Percentiles rank a stretch among this genome's conserved stretches.
Conservation (phyloP, 1,140 invertebrate species). For the Triops longicaudatus region DNA sequence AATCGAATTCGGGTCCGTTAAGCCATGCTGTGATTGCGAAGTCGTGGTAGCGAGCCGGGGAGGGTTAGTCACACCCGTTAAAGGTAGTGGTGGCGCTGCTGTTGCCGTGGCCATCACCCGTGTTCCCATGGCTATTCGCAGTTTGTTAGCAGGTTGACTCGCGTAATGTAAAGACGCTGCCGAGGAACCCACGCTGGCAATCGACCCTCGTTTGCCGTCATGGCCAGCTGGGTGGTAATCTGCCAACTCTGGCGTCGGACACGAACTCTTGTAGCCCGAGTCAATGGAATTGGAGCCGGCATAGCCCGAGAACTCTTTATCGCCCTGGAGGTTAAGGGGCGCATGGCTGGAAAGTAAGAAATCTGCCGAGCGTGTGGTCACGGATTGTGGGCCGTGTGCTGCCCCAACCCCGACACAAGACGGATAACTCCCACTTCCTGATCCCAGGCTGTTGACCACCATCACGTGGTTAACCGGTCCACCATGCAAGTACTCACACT, state of each 20-base stretch:
- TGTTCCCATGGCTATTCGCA: slow-evolving; percentile 41
- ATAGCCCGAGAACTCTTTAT: slow-evolving; percentile 39
- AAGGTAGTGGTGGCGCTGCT: slow-evolving; percentile 28
- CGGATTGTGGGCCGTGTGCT: background rate
- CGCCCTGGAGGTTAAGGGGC: slow-evolving; percentile 30
- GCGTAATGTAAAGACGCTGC: slow-evolving; percentile 30
- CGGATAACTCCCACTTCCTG: background rate
- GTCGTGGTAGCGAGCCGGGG: slow-evolving; percentile 4
- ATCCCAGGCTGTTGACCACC: background rate
- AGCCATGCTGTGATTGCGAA: background rate
- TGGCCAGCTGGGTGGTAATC: slow-evolving; percentile 34
- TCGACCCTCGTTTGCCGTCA: slow-evolving; percentile 30
- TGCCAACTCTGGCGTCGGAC: slow-evolving; percentile 40
- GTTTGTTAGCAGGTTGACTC: slow-evolving; percentile 31
- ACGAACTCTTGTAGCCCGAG: slow-evolving; percentile 42
- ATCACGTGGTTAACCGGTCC: background rate
- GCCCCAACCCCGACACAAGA: slow-evolving; percentile 17
- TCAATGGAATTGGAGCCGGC: slow-evolving; percentile 42
- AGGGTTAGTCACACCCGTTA: slow-evolving; percentile 28
- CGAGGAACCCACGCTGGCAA: slow-evolving; percentile 31
- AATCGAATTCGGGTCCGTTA: slow-evolving; percentile 23
- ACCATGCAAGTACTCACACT: slow-evolving; percentile 30
- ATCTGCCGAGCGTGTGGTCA: background rate
- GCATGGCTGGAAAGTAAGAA: background rate
- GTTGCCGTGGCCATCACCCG: slow-evolving; percentile 36